Evolutionary conservation across 2,113 vertebrate species (phyloP).

Genomic region (Sarotherodon lohbergeri): DNA sequence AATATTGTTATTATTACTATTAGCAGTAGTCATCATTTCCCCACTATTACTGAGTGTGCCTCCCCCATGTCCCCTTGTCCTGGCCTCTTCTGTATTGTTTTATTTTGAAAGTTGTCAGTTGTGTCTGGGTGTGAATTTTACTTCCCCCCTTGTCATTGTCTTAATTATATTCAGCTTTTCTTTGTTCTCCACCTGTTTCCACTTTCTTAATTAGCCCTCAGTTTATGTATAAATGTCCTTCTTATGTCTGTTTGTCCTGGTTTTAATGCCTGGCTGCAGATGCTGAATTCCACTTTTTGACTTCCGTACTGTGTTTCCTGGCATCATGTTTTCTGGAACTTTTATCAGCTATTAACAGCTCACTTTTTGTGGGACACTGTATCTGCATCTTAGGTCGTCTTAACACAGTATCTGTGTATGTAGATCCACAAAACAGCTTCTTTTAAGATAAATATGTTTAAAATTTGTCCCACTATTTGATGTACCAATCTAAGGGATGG

Average conservation of each 20-base stretch:
- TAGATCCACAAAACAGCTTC: not conserved
- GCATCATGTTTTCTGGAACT: not conserved
- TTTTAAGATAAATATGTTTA: not conserved
- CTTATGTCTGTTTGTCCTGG: not conserved
- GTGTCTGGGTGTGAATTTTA: not conserved
- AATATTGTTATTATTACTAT: no score
- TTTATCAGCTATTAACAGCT: not conserved
- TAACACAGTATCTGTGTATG: not conserved
- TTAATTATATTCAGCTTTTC: not conserved
- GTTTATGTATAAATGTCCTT: not conserved
- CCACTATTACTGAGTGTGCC: no score
- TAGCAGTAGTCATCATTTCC: no score
- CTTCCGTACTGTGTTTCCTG: not conserved
- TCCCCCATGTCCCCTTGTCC: no score
- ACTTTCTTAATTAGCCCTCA: not conserved
- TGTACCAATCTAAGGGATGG: not conserved
- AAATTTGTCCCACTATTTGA: not conserved
- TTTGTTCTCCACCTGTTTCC: not conserved
- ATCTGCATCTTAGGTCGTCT: rapidly evolving
- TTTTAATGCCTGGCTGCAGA: not conserved
- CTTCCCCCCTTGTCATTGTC: not conserved
- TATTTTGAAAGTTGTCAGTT: no score
- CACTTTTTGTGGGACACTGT: not conserved
- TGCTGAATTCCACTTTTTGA: not conserved
- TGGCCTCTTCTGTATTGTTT: no score